Evolutionary conservation across 2,888 invertebrate genomes (phyloP), one percentile per base, ranked within the genome.

Genomic region (Tenthredo scrophulariae): DNA sequence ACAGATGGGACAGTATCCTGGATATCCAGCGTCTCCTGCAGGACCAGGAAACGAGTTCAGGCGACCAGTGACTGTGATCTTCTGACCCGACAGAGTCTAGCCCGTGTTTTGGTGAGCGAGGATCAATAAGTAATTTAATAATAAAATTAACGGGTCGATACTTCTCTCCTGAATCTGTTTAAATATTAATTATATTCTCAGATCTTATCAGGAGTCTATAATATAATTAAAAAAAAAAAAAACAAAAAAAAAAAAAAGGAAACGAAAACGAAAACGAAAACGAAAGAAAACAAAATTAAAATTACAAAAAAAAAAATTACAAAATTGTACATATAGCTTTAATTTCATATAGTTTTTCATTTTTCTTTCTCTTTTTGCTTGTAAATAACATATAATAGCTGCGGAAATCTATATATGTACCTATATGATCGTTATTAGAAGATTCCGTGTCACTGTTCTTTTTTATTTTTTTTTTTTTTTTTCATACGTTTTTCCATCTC

Each of bases 41-140:
- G 94, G 94, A 6, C 93, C 95, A 74, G 96, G 96, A 46, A 94
- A 95, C 72, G 97, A 97, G 92, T 97, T 97, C 92, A 94, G 97
- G 89, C 94, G 97, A 91, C 97, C 97, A 1, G 93, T 97, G 26
- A 96, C 97, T 79, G 97, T 97, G 89, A 96, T 97, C 95, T 97
- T 97, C 95, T 97, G 97, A 97, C 96, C 96, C 95, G 96, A 96
- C 91, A 93, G 94, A 91, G 90, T 91, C 85, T 92, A 93, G 91
- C 91, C 80, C 80, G 80, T 62, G 15, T 80, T 33, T 80, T 80
- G 77, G 77, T 77, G 77, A 77, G 77, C 72, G 72, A 40, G 72
- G 72, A 74, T 74, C 43, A 74, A 74, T 43, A 43, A 40, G 40
- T 74, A 5, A 43, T 43, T 4, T 54, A 54, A n/a, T 54, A 54